Evolutionary conservation across 2,113 vertebrate genomes (phyloP), one percentile per base, ranked within the genome.

Genomic region (Danio rerio): DNA sequence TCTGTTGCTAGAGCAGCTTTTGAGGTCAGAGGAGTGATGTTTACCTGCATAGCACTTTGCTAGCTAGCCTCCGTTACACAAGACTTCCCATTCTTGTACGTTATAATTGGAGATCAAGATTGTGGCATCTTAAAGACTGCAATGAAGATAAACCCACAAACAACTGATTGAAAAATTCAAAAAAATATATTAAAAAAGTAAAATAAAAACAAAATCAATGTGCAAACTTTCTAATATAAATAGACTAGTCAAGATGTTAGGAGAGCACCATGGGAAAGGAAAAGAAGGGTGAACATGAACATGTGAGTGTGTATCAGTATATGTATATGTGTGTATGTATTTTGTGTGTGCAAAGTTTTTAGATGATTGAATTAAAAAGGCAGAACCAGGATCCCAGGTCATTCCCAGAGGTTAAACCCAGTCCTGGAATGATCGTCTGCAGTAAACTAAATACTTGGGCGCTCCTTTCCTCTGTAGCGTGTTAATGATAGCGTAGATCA

Each of bases 351-450:
- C 65, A 77, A 81, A 18, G 16, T 42, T 58, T 76, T 76, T 45
- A 55, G 31, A 21, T 9, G 18, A 47, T 18, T 62, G 74, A 62
- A 31, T 31, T 61, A 8, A 20, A 49, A 76, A 16, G 53, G 42
- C n/a, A 59, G n/a, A 83, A 12, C 78, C 52, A 21, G 52, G 55
- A 56, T 87, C 88, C 86, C 0, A 68, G 90, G 81, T 81, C 88
- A 79, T 58, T 7, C 20, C 5, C 40, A 40, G 5, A 81, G 82
- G 63, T 98, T 95, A 99, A 88, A 99, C 98, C 98, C 98, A 99
- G 84, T 98, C 96, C 92, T 99, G 98, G 90, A 99, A 89, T 0
- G 98, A 99, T 83, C 98, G 97, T 89, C 97, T 99, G 94, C 97
- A 99, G 94, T 99, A 96, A 80, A 98, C 91, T 78, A 99, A 94